Evolutionary conservation across 2,797 vertebrate species (phyloP), one percentile per base, ranked within the genome.

Genomic region (Morelia viridis): DNA sequence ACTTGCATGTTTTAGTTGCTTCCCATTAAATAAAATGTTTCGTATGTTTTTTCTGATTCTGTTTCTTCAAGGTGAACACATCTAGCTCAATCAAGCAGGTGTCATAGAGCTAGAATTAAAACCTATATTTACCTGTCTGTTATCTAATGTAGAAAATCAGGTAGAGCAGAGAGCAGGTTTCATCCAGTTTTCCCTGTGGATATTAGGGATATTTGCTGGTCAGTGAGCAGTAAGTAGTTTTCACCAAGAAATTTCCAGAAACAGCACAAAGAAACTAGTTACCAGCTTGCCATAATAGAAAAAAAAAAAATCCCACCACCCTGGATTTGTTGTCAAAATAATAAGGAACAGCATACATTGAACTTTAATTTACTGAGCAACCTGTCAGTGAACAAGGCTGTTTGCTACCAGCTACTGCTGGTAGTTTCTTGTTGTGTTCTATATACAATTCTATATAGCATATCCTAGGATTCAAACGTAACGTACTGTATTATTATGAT

Each of bases 261-360:
- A 10, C 4, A 65, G 6, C 19, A 91, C 87, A 80, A 22, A 85
- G 64, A 31, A 58, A 13, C 1, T 88, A 87, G 71, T 46, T 91
- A 92, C 71, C 5, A 58, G 9, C 87, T 92, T 90, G 10, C 90
- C 50, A 85, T 10, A 56, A 31, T 26, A 56, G 65, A 15, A 64
- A 35, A 1, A 0, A 0, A 53, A 0, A 2, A 31, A 93, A 92
- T 0, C 76, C 53, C 71, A 64, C 41, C 5, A 26, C 35, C 53
- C 7, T 50, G 19, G 2, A 87, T 89, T 61, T 85, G 10, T 10
- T 84, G 56, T 89, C 89, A 89, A 91, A 93, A 93, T 91, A 92
- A 9, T 7, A 26, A 28, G 26, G 91, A 92, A 31, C 61, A 6
- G 19, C 1, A 62, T 0, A 61, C n/a, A 58, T 80, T 80, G 11